phyloP scores from a whole-genome alignment of 2,797 vertebrate genomes.

The Poecilia gillii region DNA sequence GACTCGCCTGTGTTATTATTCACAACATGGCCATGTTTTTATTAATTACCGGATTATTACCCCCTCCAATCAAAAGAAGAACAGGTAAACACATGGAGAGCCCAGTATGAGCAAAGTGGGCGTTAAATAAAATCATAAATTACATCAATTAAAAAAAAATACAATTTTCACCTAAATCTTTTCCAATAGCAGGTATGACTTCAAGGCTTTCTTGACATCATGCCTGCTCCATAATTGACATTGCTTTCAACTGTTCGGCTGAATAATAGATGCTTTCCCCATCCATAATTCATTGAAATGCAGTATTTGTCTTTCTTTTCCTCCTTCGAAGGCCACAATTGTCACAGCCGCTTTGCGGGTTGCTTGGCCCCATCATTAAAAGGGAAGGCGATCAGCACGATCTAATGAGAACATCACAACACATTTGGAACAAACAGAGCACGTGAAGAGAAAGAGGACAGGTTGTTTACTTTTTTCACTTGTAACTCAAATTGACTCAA shows the following conservation, averaged over 20 bases:
- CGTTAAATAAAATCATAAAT: neutral
- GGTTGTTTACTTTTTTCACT: neutral
- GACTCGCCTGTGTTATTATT: neutral
- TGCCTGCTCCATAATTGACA: conserved; percentile 53
- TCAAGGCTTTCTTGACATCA: conserved; percentile 38
- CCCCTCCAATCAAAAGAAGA: neutral
- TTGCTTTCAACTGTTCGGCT: conserved; percentile 58
- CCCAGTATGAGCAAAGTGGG: too few species aligned
- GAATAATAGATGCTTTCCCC: conserved; percentile 57
- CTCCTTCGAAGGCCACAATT: conserved; percentile 33
- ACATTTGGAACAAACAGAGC: conserved; percentile 26
- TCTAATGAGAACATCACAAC: conserved; percentile 41
- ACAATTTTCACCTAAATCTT: conserved; percentile 13
- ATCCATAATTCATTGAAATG: conserved; percentile 70
- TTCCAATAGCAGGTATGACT: conserved; percentile 28
- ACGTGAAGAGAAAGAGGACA: conserved; percentile 5
- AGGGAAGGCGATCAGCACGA: conserved; percentile 30
- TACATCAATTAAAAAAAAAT: neutral
- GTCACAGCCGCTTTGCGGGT: conserved; percentile 18
- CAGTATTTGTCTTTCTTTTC: conserved; percentile 46
- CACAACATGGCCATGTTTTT: conserved; percentile 7
- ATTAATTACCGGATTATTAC: conserved; percentile 14
- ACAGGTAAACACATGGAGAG: neutral
- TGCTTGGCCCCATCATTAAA: conserved; percentile 40
- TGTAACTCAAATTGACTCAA: conserved; percentile 18